Percentiles rank a stretch among this genome's conserved stretches.
Conservation (phyloP, 2,888 invertebrate genomes). For the Diloba caeruleocephala region DNA sequence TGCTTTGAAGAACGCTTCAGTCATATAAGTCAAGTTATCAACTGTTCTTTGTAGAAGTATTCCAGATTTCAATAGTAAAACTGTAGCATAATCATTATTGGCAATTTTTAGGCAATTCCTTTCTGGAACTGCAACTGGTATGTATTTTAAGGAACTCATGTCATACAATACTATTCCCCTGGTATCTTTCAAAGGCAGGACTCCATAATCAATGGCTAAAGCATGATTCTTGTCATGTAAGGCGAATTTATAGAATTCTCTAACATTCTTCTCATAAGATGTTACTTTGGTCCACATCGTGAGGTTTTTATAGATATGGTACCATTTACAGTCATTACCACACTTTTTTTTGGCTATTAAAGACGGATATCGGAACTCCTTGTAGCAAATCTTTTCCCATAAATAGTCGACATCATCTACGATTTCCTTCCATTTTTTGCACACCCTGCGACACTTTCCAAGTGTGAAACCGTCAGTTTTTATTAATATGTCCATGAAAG, state of each 20-base stretch:
- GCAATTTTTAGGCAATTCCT: slow-evolving; percentile 71
- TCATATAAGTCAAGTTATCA: slow-evolving; percentile 54
- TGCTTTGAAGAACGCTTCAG: slow-evolving; percentile 73
- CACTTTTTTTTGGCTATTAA: slow-evolving; percentile 75
- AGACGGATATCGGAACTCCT: slow-evolving; percentile 70
- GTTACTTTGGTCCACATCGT: slow-evolving; percentile 69
- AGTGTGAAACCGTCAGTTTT: slow-evolving; percentile 70
- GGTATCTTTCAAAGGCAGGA: slow-evolving; percentile 73
- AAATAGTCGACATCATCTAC: slow-evolving; percentile 70
- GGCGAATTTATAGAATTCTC: slow-evolving; percentile 75
- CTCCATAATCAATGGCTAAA: slow-evolving; percentile 69
- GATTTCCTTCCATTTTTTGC: slow-evolving; percentile 71
- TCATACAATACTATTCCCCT: slow-evolving; percentile 75
- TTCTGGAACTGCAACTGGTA: slow-evolving; percentile 74
- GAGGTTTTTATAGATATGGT: slow-evolving; percentile 76
- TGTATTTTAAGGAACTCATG: slow-evolving; percentile 68
- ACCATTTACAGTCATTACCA: slow-evolving; percentile 71
- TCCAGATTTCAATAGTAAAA: slow-evolving; percentile 69
- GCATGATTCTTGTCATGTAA: slow-evolving; percentile 71
- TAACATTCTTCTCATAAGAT: slow-evolving; percentile 57
- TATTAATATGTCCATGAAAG: slow-evolving; percentile 73
- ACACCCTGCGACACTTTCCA: slow-evolving; percentile 73
- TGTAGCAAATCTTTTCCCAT: slow-evolving; percentile 72
- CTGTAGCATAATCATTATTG: slow-evolving; percentile 70
- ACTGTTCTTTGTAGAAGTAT: slow-evolving; percentile 71